These are phyloP conservation scores for Hypolimnas misippus DNA, from an alignment of 2,888 invertebrate genomes.

Conservation along the genomic window DNA sequence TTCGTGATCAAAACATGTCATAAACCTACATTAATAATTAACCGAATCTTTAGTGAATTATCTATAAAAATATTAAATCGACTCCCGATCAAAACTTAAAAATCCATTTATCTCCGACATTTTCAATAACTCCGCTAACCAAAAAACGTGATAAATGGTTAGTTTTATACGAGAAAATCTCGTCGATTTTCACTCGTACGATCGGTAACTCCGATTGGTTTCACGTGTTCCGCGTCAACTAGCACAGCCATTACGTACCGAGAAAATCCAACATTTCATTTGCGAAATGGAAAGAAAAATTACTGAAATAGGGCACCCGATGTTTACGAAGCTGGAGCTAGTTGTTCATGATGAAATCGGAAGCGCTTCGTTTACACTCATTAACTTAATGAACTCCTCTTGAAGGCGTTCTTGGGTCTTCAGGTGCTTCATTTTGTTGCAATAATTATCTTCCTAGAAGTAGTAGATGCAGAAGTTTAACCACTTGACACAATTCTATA, in stretches of 20 bases:
- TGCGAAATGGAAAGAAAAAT: conserved; percentile 19
- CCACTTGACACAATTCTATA: too few relatives aligned
- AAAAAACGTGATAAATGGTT: conserved; percentile 21
- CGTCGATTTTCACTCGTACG: conserved; percentile 10
- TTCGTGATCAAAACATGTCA: too few relatives aligned
- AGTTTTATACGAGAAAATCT: conserved; percentile 6
- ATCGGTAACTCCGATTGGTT: conserved; percentile 9
- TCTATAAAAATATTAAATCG: neutral
- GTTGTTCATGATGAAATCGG: conserved; percentile 22
- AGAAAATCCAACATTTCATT: conserved; percentile 24
- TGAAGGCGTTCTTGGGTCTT: conserved; percentile 11
- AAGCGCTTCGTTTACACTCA: conserved; percentile 23
- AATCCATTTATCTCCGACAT: neutral
- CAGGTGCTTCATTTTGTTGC: too few relatives aligned
- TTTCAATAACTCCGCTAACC: conserved; percentile 3
- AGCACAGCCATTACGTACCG: conserved; percentile 21
- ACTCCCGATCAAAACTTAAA: neutral
- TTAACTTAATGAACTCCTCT: conserved; percentile 30
- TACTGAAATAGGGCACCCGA: conserved; percentile 25
- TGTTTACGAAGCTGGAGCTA: conserved; percentile 14
- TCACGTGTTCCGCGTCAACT: conserved; percentile 28
- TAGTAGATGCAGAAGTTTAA: too few relatives aligned
- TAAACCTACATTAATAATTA: too few relatives aligned
- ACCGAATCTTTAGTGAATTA: neutral
- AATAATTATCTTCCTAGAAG: too few relatives aligned